These are phyloP conservation scores for Syngnathus floridae DNA, from an alignment of 2,113 vertebrate genomes.

Conservation along the genomic window DNA sequence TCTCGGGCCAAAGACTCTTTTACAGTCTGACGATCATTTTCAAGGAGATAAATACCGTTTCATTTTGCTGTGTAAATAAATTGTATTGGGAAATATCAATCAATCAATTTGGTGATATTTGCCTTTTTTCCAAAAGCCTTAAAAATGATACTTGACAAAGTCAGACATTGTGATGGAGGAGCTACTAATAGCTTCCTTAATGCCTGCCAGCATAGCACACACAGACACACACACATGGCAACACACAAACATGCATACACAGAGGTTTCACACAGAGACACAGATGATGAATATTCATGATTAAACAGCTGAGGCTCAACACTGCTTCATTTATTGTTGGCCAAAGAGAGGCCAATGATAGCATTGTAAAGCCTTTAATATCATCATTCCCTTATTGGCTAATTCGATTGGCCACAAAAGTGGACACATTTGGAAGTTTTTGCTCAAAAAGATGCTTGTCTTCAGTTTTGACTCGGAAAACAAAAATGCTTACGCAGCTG, in stretches of 20 bases:
- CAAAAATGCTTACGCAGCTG: conserved; percentile 26
- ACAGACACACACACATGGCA: conserved; percentile 22
- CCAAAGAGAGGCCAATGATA: conserved; percentile 50
- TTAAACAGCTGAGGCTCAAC: conserved; percentile 47
- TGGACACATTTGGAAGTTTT: conserved; percentile 27
- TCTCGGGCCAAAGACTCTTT: conserved; percentile 44
- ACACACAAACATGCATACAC: conserved; percentile 32
- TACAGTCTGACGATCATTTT: conserved; percentile 32
- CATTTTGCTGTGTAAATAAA: not conserved
- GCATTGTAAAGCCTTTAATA: conserved; percentile 60
- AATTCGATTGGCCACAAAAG: conserved; percentile 43
- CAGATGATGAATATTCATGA: conserved; percentile 63
- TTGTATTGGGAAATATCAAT: not conserved
- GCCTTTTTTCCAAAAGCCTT: too few relatives aligned
- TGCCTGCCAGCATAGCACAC: conserved; percentile 30
- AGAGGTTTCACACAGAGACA: conserved; percentile 32
- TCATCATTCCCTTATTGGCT: conserved; percentile 45
- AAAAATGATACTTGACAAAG: conserved; percentile 17
- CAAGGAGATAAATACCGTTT: not conserved
- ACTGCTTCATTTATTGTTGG: conserved; percentile 55
- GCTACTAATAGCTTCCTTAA: conserved; percentile 45
- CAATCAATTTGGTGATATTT: not conserved
- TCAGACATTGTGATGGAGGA: conserved; percentile 45
- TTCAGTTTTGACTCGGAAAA: conserved; percentile 33
- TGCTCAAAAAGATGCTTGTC: conserved; percentile 29